Evolutionary conservation across 1,140 invertebrate species (phyloP).

Genomic region (Vanessa tameamea): DNA sequence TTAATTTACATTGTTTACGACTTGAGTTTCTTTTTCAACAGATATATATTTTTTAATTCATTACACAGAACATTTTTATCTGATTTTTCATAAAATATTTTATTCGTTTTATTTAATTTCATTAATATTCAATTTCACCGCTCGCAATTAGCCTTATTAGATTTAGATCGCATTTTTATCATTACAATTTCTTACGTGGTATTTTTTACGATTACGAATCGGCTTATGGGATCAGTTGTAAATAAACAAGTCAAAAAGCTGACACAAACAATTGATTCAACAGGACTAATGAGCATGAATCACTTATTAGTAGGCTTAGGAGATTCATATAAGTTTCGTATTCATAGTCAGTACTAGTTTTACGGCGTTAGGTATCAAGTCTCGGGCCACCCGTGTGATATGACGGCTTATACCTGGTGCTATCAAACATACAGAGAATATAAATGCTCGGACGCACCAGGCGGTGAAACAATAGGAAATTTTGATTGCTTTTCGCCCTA

Average conservation of each 20-base stretch:
- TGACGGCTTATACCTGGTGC: constrained; percentile 51
- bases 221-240: background rate
- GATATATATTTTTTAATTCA: constrained; percentile 22
- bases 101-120: constrained; percentile 15
- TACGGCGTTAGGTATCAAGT: constrained; percentile 47
- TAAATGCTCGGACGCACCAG: constrained; percentile 50
- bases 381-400: constrained; percentile 57
- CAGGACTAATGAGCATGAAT: background rate
- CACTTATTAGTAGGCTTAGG: constrained; percentile 35
- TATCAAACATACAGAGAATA: constrained; percentile 58
- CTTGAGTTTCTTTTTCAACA: constrained; percentile 22
- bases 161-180: background rate
- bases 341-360: constrained; percentile 50
- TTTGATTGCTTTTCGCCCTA: constrained; percentile 64
- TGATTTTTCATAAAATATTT: constrained; percentile 15
- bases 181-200: constrained; percentile 1
- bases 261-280: constrained; percentile 10
- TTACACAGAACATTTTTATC: constrained; percentile 14
- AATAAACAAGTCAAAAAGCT: constrained; percentile 5
- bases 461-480: constrained; percentile 49
- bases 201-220: too few relatives aligned
- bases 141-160: constrained; percentile 1
- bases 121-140: background rate
- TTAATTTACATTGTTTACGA: constrained; percentile 35
- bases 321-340: constrained; percentile 49